Evolutionary conservation across 2,797 vertebrate species (phyloP).

Genomic region (Diceros bicornis): DNA sequence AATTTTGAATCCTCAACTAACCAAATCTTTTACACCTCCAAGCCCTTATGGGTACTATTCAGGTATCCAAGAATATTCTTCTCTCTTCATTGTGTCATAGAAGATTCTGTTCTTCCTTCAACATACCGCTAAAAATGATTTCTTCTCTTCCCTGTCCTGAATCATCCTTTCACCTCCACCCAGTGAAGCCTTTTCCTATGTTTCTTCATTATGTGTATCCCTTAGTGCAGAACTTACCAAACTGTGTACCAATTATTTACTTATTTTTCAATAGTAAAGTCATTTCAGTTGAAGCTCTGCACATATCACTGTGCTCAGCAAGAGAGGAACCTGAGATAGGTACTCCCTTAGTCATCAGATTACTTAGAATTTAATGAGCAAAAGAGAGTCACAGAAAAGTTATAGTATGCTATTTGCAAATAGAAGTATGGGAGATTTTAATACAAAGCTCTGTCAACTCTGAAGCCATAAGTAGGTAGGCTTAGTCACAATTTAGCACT

Average conservation of each 20-base stretch:
- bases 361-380: not conserved
- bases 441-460: not conserved
- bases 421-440: not conserved
- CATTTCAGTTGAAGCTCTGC: not conserved
- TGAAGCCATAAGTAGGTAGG: not conserved
- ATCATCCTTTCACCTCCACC: not conserved
- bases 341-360: not conserved
- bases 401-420: not conserved
- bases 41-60: fast-evolving
- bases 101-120: not conserved
- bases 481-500: not conserved
- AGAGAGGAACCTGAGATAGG: not conserved
- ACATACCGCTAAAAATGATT: not conserved
- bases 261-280: not conserved
- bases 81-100: not conserved
- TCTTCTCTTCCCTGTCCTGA: not conserved
- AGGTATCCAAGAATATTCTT: not conserved
- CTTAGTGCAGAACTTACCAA: not conserved
- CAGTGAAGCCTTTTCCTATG: not conserved
- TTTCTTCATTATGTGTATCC: not conserved
- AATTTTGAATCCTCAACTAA: not conserved
- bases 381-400: not conserved
- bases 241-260: not conserved
- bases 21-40: not conserved
- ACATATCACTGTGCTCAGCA: not conserved